Base-by-base conservation (phyloP, 2,888 invertebrate species). In the Frankliniella intonsa region DNA sequence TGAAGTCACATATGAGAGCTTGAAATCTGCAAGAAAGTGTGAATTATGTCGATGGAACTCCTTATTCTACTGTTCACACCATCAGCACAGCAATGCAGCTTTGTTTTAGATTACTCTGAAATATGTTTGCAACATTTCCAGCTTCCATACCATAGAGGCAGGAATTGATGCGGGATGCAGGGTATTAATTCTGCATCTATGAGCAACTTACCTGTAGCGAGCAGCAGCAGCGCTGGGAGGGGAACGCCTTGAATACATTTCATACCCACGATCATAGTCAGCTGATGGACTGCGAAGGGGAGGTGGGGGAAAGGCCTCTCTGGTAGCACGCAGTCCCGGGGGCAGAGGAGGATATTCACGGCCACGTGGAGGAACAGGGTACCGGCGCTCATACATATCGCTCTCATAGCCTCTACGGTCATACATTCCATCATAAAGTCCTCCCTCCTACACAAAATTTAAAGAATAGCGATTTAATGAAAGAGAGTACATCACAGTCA, bases 371-470 rank as follows among this genome's bases (percentile, higher is more conserved):
- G 85, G 84, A 11, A 85, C 84, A 50, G 93, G 91, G 88, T 95
- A 95, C 84, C 95, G 92, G 84, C 95, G 91, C 88, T 95, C 95
- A 87, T 94, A 95, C 86, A 95, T 88, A 86, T 95, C 95, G 82
- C 94, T 84, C 38, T 81, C 82, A 19, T 76, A 50, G 14, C 69
- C 50, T 7, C 76, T 76, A 11, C 62, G 81, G 27, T 81, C 38
- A 22, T 51, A 51, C 55, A 62, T 19, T n/a, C 81, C 38, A 5
- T 55, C 50, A 84, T 84, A 82, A 92, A 93, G 87, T 93, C 93
- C 82, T 92, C 91, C 82, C 14, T 51, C 50, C 50, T 80, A 49
- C 55, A 76, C 38, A 38, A 38, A 38, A 38, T 3, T 2, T 38
- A 38, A 38, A 38, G 3, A 38, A 38, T 5, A 38, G 38, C 38